Conservation (phyloP, 92 coral and sea anemone species). For the Porites divaricata region DNA sequence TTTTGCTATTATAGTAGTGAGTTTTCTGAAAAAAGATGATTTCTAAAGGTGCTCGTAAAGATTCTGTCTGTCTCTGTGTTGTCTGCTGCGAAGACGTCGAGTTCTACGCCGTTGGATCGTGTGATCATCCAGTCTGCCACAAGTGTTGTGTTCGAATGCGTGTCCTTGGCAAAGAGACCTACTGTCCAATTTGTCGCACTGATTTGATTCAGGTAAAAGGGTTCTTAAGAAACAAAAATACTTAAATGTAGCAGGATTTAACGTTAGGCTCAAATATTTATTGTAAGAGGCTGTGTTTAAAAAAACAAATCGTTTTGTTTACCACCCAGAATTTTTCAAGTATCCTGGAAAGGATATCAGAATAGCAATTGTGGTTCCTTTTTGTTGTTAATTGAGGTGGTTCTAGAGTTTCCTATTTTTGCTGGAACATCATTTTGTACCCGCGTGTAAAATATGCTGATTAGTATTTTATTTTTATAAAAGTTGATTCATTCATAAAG, state of each 20-base stretch:
- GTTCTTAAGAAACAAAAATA: not conserved
- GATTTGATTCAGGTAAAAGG: constrained; percentile 78
- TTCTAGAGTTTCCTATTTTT: not conserved
- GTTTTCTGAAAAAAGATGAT: constrained; percentile 38
- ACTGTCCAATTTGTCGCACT: constrained; percentile 93
- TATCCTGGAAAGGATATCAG: not conserved
- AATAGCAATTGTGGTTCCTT: not conserved
- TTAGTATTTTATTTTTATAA: too few relatives aligned
- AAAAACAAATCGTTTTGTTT: not conserved
- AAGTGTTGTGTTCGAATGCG: constrained; percentile 95
- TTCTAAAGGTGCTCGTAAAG: constrained; percentile 65
- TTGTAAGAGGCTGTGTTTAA: not conserved
- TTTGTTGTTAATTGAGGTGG: not conserved
- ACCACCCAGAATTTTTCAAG: too few relatives aligned
- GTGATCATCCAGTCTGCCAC: constrained; percentile 93
- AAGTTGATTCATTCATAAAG: not conserved
- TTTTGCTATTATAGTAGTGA: not conserved
- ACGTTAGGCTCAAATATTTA: not conserved
- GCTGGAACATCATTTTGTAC: not conserved
- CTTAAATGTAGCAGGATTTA: not conserved
- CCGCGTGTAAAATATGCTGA: not conserved
- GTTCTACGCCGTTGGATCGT: constrained; percentile 86
- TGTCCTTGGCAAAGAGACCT: constrained; percentile 82
- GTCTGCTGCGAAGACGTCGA: constrained; percentile 95
- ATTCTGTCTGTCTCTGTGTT: constrained; percentile 77